Percentiles rank a stretch among this genome's conserved stretches.
These are phyloP conservation scores for Cepphus grylle DNA, from an alignment of 2,113 vertebrate genomes.

Conservation along the genomic window DNA sequence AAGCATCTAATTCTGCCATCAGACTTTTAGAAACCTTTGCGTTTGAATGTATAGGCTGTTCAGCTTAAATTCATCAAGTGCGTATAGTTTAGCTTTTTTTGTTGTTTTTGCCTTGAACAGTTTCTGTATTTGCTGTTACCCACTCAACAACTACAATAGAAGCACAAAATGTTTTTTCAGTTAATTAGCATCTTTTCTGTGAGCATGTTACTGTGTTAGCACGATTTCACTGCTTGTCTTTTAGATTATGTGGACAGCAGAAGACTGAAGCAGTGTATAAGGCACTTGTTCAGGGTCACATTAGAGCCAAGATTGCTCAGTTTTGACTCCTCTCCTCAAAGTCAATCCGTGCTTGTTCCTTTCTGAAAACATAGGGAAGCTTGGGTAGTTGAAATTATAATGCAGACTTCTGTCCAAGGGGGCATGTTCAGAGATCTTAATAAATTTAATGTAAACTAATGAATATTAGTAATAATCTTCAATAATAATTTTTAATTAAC, in stretches of 20 bases:
- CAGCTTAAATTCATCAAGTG: background rate
- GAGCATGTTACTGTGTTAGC: background rate
- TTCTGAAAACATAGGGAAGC: background rate
- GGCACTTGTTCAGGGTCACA: fast-evolving
- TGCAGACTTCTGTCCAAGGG: background rate
- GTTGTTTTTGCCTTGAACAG: background rate
- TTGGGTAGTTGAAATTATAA: background rate
- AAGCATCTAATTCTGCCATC: background rate
- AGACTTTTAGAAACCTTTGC: background rate
- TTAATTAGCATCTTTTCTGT: background rate
- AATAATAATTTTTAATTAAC: background rate
- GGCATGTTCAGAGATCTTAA: background rate
- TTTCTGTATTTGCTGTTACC: background rate
- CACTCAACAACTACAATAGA: background rate
- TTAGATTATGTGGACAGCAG: background rate
- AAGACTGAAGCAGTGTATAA: background rate
- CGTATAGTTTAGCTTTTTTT: fast-evolving
- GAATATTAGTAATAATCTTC: background rate
- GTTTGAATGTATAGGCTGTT: background rate
- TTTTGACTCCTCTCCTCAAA: background rate
- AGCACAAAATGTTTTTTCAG: background rate
- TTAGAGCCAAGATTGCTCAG: background rate
- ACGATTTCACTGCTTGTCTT: background rate
- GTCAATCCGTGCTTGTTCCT: background rate
- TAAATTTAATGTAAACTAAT: background rate